Percentiles rank a stretch among this genome's conserved stretches.
These are phyloP conservation scores for Platyura marginata DNA, from an alignment of 1,140 invertebrate genomes.

Conservation along the genomic window DNA sequence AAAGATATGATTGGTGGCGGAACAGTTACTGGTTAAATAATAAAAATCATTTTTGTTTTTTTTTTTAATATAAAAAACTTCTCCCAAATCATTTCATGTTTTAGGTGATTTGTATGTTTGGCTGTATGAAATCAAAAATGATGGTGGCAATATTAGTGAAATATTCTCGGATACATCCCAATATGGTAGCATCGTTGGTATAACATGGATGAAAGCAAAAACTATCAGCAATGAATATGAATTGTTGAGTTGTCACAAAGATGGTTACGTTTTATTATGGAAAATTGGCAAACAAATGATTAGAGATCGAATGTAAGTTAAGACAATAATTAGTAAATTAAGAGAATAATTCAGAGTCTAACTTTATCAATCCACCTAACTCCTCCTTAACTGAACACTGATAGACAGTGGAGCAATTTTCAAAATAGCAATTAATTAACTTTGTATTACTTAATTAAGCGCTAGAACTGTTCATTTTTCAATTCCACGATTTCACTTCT, in stretches of 20 bases:
- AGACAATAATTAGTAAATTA: no score
- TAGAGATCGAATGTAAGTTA: slow-evolving; percentile 15
- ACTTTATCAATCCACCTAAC: no score
- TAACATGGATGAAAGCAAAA: slow-evolving; percentile 11
- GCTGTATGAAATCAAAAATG: slow-evolving; percentile 5
- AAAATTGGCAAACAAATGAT: slow-evolving; percentile 11
- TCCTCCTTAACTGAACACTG: no score
- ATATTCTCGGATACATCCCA: slow-evolving; percentile 9
- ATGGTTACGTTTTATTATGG: slow-evolving; percentile 16
- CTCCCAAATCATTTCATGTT: no score
- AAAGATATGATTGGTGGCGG: slow-evolving; percentile 19
- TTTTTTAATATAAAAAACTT: no score
- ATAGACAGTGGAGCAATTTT: no score
- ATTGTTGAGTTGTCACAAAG: slow-evolving; percentile 15
- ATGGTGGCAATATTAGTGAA: slow-evolving; percentile 10
- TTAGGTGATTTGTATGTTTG: slow-evolving; percentile 16
- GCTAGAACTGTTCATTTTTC: no score
- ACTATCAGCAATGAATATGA: slow-evolving; percentile 8
- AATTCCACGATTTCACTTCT: not conserved
- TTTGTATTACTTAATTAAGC: no score
- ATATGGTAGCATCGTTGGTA: slow-evolving; percentile 14
- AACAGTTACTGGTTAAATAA: slow-evolving; percentile 10
- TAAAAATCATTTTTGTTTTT: no score
- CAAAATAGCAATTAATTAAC: no score
- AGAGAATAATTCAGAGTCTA: no score